Percentiles rank a stretch among this genome's conserved stretches.
phyloP scores from a whole-genome alignment of 2,113 vertebrate species.

The Paralichthys olivaceus region DNA sequence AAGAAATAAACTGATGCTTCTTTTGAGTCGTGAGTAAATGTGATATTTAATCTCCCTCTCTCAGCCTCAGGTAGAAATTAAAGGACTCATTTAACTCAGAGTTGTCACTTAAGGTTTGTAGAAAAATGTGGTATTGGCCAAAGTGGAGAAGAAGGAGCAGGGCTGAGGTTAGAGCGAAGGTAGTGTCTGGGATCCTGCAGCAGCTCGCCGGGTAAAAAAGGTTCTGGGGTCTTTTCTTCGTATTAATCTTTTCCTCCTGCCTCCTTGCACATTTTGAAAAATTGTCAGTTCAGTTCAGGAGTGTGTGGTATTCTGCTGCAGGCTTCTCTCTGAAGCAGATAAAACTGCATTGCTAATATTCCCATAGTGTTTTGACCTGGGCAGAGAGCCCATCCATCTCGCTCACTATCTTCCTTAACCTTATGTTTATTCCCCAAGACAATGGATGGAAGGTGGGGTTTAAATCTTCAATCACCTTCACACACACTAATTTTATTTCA shows the following conservation, averaged over 20 bases:
- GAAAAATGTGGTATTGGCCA: not conserved
- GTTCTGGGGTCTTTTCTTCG: not conserved
- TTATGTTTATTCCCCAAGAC: conserved; percentile 17
- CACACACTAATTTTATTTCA: not conserved
- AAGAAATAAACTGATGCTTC: not conserved
- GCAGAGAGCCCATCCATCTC: conserved; percentile 29
- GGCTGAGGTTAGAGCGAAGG: not conserved
- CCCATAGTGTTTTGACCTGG: conserved; percentile 15
- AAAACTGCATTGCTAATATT: conserved; percentile 32
- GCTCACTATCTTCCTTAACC: conserved; percentile 10
- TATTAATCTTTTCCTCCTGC: not conserved
- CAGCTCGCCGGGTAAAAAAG: not conserved
- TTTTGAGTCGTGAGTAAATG: not conserved
- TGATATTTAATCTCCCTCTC: not conserved
- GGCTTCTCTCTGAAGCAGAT: conserved; percentile 25
- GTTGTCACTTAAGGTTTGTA: not conserved
- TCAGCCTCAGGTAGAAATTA: not conserved
- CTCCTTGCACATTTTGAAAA: conserved; percentile 9
- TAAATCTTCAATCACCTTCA: conserved; percentile 23
- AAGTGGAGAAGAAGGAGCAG: not conserved
- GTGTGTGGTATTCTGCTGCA: not conserved
- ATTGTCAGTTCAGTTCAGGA: conserved; percentile 8
- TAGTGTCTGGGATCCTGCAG: not conserved
- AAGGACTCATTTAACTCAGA: not conserved
- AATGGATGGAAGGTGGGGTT: conserved; percentile 10